Conservation (phyloP, 1,140 invertebrate genomes). For the Drosophila dunni region DNA sequence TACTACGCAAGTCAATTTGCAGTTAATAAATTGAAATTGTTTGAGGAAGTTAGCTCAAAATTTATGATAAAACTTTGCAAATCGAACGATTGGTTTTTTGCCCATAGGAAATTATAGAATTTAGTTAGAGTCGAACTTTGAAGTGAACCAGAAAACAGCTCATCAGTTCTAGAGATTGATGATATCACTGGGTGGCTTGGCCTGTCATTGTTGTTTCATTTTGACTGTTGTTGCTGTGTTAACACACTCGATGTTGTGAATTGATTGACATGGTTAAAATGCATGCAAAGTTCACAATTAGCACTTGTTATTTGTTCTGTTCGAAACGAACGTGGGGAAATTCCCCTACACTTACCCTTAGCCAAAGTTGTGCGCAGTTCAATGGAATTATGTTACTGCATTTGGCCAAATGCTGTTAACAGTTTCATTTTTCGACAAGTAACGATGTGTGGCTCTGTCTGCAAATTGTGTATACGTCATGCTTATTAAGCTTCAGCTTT, state of each 20-base stretch:
- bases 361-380: constrained; percentile 2
- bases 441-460: constrained; percentile 30
- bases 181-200: constrained; percentile 10
- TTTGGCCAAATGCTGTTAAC: constrained; percentile 8
- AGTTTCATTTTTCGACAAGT: constrained; percentile 11
- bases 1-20: too few species aligned
- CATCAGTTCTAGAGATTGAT: not conserved
- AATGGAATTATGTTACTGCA: constrained; percentile 5
- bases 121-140: too few species aligned
- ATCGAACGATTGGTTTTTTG: too few species aligned
- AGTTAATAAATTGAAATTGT: too few species aligned
- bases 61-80: too few species aligned
- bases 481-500: constrained; percentile 40
- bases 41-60: too few species aligned
- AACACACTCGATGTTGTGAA: constrained; percentile 1
- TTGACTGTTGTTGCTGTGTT: not conserved
- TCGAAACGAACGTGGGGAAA: not conserved
- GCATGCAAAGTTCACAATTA: constrained; percentile 17
- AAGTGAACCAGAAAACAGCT: not conserved
- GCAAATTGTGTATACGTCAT: constrained; percentile 55
- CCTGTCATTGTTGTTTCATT: too few species aligned
- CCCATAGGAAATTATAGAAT: too few species aligned
- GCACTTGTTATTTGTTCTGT: constrained; percentile 9
- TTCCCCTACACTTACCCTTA: not conserved
- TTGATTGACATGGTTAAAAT: not conserved